Evolutionary conservation across 2,797 vertebrate species (phyloP).

Genomic region (Hozukius guyotensis): DNA sequence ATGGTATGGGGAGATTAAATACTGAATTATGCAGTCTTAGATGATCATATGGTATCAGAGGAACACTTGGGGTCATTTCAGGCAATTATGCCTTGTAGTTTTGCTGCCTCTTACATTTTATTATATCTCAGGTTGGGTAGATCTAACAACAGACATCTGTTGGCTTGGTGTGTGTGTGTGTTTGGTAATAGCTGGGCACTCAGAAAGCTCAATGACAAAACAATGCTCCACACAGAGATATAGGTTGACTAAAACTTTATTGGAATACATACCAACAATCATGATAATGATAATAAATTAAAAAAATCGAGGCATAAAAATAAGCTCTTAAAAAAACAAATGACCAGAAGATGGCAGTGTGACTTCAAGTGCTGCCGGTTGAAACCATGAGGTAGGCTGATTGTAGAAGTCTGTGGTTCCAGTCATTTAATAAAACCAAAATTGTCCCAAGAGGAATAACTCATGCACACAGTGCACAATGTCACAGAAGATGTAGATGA

Average conservation of each 20-base stretch:
- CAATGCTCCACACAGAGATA: neutral
- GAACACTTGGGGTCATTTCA: neutral
- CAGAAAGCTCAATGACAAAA: neutral
- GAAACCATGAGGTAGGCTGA: neutral
- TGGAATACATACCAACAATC: slow-evolving; percentile 4
- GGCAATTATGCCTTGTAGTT: neutral
- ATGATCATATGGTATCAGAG: neutral
- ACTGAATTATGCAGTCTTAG: neutral
- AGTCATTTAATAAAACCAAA: neutral
- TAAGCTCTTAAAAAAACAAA: neutral
- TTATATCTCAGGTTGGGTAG: neutral
- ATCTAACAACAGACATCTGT: neutral
- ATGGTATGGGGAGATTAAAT: neutral
- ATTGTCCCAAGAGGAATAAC: neutral
- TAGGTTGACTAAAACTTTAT: slow-evolving; percentile 47
- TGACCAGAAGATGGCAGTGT: slow-evolving; percentile 61
- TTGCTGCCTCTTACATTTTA: neutral
- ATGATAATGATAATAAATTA: slow-evolving; percentile 43
- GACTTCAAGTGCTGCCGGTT: neutral
- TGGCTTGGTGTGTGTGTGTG: neutral
- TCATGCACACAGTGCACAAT: slow-evolving; percentile 68
- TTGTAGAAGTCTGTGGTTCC: neutral
- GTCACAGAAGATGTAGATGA: neutral
- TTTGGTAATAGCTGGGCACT: neutral
- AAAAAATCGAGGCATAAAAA: slow-evolving; percentile 29